phyloP scores from a whole-genome alignment of 2,113 vertebrate genomes.

The Xiphophorus maculatus region DNA sequence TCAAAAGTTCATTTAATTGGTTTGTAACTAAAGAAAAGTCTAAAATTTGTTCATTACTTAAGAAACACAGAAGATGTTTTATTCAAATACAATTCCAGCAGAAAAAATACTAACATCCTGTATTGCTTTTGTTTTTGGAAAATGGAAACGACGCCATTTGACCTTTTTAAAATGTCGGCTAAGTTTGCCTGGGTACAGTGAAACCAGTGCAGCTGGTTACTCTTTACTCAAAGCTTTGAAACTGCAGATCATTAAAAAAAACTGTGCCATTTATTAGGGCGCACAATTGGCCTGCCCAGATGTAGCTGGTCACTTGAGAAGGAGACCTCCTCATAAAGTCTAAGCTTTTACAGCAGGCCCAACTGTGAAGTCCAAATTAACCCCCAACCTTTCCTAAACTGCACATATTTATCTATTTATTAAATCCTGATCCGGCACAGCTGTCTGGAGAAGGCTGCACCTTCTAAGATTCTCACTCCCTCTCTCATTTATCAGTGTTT shows the following conservation, averaged over 20 bases:
- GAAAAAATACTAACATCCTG: not conserved
- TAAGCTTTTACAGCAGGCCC: conserved; percentile 47
- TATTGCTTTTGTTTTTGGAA: not conserved
- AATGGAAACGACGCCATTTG: not conserved
- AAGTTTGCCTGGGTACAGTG: conserved; percentile 42
- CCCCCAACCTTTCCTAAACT: conserved; percentile 26
- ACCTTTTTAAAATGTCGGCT: conserved; percentile 18
- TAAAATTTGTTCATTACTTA: not conserved
- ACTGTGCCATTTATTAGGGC: conserved; percentile 71
- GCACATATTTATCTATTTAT: conserved; percentile 46
- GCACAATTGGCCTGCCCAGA: conserved; percentile 70
- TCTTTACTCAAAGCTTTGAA: conserved; percentile 63
- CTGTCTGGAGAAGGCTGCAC: conserved; percentile 53
- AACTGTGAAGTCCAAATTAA: conserved; percentile 50
- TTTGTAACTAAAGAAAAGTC: not conserved
- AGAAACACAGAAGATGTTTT: not conserved
- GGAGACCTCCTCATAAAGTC: conserved; percentile 70
- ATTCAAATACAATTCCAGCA: not conserved
- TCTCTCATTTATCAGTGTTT: conserved; percentile 53
- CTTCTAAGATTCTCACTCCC: conserved; percentile 41
- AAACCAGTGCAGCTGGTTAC: conserved; percentile 59
- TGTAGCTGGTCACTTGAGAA: conserved; percentile 74
- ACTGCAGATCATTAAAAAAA: conserved; percentile 56
- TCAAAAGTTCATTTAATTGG: no score
- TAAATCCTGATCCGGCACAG: conserved; percentile 52